Evolutionary conservation across 2,888 invertebrate genomes (phyloP).

Genomic region (Pyrochroa serraticornis): DNA sequence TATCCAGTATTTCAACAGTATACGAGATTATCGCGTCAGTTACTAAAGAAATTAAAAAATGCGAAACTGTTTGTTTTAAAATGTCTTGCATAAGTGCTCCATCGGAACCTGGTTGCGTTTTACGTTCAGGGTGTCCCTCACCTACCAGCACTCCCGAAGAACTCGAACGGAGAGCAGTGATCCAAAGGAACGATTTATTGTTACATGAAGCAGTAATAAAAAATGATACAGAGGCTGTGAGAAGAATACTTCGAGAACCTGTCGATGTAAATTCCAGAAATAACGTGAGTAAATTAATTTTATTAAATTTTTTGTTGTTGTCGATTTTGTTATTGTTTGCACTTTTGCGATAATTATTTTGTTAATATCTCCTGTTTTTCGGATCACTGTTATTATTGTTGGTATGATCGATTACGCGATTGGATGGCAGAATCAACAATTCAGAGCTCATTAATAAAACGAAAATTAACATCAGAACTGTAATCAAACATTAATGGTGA

Average conservation of each 20-base stretch:
- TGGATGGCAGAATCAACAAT: not conserved
- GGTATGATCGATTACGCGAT: not conserved
- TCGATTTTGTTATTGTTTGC: not conserved
- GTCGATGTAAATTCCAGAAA: constrained; percentile 75
- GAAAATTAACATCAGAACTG: not conserved
- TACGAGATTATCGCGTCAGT: too few species aligned
- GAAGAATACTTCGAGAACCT: constrained; percentile 68
- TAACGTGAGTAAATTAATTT: constrained; percentile 64
- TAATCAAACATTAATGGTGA: not conserved
- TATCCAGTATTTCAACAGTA: too few species aligned
- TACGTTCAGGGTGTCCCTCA: constrained; percentile 41
- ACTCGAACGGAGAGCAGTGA: constrained; percentile 58
- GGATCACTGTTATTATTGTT: not conserved
- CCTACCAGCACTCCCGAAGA: constrained; percentile 55
- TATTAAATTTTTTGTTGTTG: not conserved
- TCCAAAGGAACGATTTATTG: constrained; percentile 71
- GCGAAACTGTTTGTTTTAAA: too few species aligned
- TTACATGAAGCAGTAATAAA: constrained; percentile 77
- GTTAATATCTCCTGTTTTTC: not conserved
- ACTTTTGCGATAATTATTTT: not conserved
- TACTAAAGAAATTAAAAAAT: too few species aligned
- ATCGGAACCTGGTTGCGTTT: constrained; percentile 16
- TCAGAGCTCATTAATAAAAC: not conserved
- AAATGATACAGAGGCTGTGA: constrained; percentile 71
- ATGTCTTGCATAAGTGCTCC: constrained; percentile 18